Evolutionary conservation across 2,797 vertebrate species (phyloP).

Genomic region (Neosalanx taihuensis): DNA sequence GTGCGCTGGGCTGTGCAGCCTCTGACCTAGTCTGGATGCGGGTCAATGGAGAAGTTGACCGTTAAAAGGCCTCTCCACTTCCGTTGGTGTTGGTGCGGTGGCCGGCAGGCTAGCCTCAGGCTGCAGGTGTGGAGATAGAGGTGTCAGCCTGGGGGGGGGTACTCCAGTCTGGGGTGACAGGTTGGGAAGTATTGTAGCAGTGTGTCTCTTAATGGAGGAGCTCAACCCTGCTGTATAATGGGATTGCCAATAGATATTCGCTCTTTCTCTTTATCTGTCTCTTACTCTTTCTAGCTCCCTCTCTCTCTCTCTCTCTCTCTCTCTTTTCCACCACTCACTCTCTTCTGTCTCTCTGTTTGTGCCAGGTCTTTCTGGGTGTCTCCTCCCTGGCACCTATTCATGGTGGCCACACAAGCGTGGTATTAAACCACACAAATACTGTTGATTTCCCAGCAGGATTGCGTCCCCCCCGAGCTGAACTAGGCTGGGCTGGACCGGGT

Average conservation of each 20-base stretch:
- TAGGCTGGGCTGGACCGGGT: too few species aligned
- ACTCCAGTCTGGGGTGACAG: slow-evolving; percentile 19
- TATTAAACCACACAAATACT: slow-evolving; percentile 67
- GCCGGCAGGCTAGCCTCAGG: background rate
- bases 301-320: background rate
- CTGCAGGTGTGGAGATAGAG: background rate
- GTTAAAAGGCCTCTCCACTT: slow-evolving; percentile 34
- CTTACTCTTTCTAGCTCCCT: background rate
- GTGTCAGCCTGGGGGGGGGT: background rate
- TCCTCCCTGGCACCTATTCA: slow-evolving; percentile 56
- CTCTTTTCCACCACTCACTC: too few species aligned
- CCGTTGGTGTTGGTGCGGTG: background rate
- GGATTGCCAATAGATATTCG: background rate
- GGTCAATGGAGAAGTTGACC: background rate
- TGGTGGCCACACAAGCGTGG: slow-evolving; percentile 62
- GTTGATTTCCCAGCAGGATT: slow-evolving; percentile 62
- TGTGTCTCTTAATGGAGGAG: too few species aligned
- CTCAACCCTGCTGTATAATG: too few species aligned
- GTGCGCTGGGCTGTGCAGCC: slow-evolving; percentile 46
- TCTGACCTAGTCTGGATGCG: slow-evolving; percentile 47
- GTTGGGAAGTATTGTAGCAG: background rate
- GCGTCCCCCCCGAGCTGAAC: slow-evolving; percentile 40
- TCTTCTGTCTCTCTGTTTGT: background rate
- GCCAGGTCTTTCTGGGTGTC: slow-evolving; percentile 32
- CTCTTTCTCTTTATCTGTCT: background rate